These are phyloP conservation scores for Nephrotoma flavescens DNA, from an alignment of 2,888 invertebrate species.

Conservation along the genomic window DNA sequence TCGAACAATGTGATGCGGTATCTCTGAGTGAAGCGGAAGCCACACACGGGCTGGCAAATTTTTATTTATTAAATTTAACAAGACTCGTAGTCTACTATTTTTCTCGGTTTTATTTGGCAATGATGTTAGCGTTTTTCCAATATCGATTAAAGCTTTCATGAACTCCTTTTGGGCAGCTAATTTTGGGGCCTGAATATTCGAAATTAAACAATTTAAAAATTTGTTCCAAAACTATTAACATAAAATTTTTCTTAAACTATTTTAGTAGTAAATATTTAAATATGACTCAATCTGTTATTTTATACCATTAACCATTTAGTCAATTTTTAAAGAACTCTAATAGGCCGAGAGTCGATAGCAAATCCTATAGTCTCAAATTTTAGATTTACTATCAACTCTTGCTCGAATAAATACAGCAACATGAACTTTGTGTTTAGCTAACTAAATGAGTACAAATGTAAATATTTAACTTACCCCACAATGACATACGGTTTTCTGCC, in stretches of 20 bases:
- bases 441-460: neutral
- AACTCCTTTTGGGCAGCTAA: slow-evolving; percentile 74
- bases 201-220: neutral
- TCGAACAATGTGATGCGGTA: slow-evolving; percentile 84
- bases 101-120: slow-evolving; percentile 81
- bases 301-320: neutral
- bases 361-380: neutral
- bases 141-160: slow-evolving; percentile 71
- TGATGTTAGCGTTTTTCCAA: slow-evolving; percentile 68
- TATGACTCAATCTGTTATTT: neutral
- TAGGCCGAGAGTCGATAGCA: neutral
- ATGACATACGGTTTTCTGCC: slow-evolving; percentile 59
- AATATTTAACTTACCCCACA: slow-evolving; percentile 44
- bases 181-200: slow-evolving; percentile 50
- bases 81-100: slow-evolving; percentile 82
- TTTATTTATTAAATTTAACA: slow-evolving; percentile 83
- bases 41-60: slow-evolving; percentile 97
- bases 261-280: neutral
- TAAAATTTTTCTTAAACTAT: neutral
- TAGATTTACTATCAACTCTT: neutral
- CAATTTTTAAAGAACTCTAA: neutral
- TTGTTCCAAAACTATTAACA: neutral
- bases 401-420: neutral
- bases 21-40: slow-evolving; percentile 75
- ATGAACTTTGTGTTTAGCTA: neutral